Conservation (phyloP, 2,113 vertebrate species). For the Datnioides undecimradiatus region DNA sequence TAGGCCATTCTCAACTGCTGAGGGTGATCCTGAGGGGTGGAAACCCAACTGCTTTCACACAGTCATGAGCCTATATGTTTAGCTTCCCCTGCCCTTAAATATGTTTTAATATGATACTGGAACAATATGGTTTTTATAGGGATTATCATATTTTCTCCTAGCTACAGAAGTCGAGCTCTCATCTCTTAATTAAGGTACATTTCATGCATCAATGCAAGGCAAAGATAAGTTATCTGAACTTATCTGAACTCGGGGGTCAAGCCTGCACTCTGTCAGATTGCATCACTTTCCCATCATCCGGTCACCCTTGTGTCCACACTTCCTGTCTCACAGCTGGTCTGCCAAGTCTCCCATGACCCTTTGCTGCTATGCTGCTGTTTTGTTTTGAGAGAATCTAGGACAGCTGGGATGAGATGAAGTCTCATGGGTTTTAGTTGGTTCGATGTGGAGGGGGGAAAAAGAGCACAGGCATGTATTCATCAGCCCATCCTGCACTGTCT, state of each 20-base stretch:
- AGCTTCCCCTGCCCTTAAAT: constrained; percentile 24
- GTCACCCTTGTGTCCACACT: constrained; percentile 75
- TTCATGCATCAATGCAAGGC: constrained; percentile 35
- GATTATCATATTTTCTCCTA: neutral
- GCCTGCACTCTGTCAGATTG: constrained; percentile 67
- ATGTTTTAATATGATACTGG: constrained; percentile 46
- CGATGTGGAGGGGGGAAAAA: constrained; percentile 15
- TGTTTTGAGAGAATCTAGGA: constrained; percentile 77
- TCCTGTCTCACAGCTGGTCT: constrained; percentile 82
- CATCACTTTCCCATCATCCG: constrained; percentile 80
- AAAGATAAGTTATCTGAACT: constrained; percentile 63
- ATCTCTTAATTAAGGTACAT: constrained; percentile 43
- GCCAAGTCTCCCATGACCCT: constrained; percentile 81
- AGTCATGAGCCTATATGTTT: constrained; percentile 48
- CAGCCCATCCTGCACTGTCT: neutral
- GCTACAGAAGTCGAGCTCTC: neutral
- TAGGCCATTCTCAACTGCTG: constrained; percentile 65
- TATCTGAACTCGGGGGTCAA: constrained; percentile 47
- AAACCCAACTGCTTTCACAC: constrained; percentile 78
- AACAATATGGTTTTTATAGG: constrained; percentile 19
- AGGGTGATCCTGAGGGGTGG: constrained; percentile 63
- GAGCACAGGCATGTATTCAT: neutral
- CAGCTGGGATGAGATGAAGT: constrained; percentile 67
- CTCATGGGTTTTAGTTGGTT: constrained; percentile 58
- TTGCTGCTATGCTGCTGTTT: constrained; percentile 72